Percentiles rank a stretch among this genome's conserved stretches.
phyloP scores from a whole-genome alignment of 2,113 vertebrate genomes.

The Dicentrarchus labrax region DNA sequence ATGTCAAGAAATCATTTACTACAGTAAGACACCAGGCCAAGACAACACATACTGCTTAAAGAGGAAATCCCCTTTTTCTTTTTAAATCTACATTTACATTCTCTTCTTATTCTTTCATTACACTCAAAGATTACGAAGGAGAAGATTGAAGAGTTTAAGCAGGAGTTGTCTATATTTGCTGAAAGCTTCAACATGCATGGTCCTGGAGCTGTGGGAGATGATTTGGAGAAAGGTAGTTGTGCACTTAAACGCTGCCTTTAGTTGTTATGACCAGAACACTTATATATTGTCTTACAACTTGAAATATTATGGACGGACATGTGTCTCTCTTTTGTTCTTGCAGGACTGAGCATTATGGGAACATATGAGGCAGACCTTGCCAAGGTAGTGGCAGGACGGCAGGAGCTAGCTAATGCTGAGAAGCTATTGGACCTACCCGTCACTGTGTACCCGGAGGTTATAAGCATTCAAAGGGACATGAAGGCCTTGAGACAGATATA shows the following conservation, averaged over 20 bases:
- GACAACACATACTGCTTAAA: neutral
- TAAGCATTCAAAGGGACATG: conserved; percentile 90
- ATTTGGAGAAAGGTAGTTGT: conserved; percentile 92
- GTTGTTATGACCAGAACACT: neutral
- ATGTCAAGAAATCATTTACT: conserved; percentile 90
- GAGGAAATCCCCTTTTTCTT: neutral
- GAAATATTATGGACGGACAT: neutral
- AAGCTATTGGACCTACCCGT: conserved; percentile 91
- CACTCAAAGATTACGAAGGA: conserved; percentile 87
- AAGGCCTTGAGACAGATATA: conserved; percentile 87
- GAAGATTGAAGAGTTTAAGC: conserved; percentile 83
- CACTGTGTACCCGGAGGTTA: conserved; percentile 87
- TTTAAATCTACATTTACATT: neutral
- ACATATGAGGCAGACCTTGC: conserved; percentile 87
- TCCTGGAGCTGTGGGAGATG: conserved; percentile 91
- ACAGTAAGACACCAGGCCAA: conserved; percentile 81
- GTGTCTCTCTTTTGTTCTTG: conserved; percentile 3
- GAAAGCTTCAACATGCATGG: conserved; percentile 87
- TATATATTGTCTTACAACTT: neutral
- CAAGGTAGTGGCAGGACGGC: conserved; percentile 80
- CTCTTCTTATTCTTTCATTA: neutral
- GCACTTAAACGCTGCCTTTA: neutral
- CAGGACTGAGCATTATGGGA: conserved; percentile 87
- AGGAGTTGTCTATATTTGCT: conserved; percentile 85
- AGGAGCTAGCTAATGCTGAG: conserved; percentile 89